phyloP scores from a whole-genome alignment of 2,888 invertebrate species.

The Xestia xanthographa region DNA sequence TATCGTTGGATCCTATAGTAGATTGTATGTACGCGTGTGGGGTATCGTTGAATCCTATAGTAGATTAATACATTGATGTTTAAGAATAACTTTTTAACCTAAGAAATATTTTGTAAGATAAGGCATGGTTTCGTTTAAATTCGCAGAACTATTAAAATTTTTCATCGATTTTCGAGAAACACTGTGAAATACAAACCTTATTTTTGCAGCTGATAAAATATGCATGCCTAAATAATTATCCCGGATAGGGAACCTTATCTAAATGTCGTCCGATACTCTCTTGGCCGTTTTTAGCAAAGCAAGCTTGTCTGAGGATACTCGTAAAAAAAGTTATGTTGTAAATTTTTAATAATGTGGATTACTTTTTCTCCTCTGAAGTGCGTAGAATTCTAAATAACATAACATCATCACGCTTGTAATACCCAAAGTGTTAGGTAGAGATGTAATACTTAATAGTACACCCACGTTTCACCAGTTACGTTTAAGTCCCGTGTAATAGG shows the following conservation, averaged over 20 bases:
- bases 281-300: slow-evolving; percentile 22
- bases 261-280: not conserved
- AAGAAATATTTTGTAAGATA: no score
- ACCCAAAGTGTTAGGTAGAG: not conserved
- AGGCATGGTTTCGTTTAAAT: no score
- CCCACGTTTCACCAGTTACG: not conserved
- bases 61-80: no score
- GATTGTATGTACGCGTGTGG: no score
- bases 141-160: no score
- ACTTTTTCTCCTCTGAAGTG: slow-evolving; percentile 10
- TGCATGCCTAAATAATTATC: not conserved
- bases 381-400: slow-evolving; percentile 25
- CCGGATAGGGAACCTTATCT: not conserved
- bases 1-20: no score
- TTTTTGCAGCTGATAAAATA: not conserved
- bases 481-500: no score
- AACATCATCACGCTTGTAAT: not conserved
- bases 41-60: no score
- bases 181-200: not conserved
- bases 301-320: slow-evolving; percentile 8
- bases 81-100: no score
- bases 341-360: slow-evolving; percentile 33
- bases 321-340: slow-evolving; percentile 29
- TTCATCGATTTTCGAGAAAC: not conserved
- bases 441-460: not conserved